phyloP scores from a whole-genome alignment of 2,113 vertebrate genomes.

The Penelope pileata region DNA sequence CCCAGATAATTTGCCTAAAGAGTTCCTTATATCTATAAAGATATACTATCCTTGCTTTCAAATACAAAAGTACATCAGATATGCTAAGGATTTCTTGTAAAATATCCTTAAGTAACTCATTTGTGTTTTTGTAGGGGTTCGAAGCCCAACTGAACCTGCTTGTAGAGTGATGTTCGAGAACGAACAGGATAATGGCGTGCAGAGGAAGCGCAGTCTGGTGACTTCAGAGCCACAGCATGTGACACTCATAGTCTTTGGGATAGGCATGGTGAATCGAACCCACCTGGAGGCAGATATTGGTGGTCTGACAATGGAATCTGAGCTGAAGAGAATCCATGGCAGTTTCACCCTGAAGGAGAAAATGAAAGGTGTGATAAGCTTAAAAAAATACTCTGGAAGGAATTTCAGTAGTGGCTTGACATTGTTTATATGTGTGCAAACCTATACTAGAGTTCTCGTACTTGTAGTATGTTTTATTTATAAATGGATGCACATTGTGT shows the following conservation, averaged over 20 bases:
- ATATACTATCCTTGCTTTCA: rapidly evolving
- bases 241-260: conserved; percentile 94
- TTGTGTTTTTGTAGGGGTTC: conserved; percentile 69
- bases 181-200: conserved; percentile 83
- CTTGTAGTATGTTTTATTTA: neutral
- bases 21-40: neutral
- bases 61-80: neutral
- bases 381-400: rapidly evolving
- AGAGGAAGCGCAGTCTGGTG: conserved; percentile 89
- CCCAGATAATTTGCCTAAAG: neutral
- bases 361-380: conserved; percentile 89
- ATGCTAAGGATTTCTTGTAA: neutral
- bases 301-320: conserved; percentile 95
- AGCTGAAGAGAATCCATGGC: conserved; percentile 97
- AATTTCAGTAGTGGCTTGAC: neutral
- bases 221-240: conserved; percentile 91
- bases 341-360: conserved; percentile 98
- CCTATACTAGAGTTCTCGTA: neutral
- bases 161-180: conserved; percentile 94
- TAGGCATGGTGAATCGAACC: conserved; percentile 97
- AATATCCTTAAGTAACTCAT: neutral
- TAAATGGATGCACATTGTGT: rapidly evolving
- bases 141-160: conserved; percentile 85
- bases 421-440: rapidly evolving
- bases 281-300: conserved; percentile 98